These are phyloP conservation scores for Pyrrhia umbra DNA, from an alignment of 2,888 invertebrate genomes.

Conservation along the genomic window DNA sequence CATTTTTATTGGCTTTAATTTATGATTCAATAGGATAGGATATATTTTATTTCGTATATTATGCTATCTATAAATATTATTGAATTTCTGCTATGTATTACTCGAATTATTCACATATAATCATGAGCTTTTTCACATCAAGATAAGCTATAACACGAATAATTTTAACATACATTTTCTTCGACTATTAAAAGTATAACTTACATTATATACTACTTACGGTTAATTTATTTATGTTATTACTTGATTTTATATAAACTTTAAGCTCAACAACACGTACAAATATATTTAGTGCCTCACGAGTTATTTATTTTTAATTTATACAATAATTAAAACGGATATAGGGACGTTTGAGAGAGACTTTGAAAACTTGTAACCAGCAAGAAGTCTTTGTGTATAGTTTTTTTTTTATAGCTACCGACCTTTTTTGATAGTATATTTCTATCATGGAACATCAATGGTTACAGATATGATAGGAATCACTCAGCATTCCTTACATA, in stretches of 20 bases:
- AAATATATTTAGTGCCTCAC: constrained; percentile 68
- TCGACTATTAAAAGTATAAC: constrained; percentile 44
- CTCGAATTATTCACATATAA: constrained; percentile 23
- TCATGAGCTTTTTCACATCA: constrained; percentile 27
- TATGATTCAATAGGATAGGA: constrained; percentile 6
- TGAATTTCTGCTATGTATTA: constrained; percentile 17
- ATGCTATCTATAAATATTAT: constrained; percentile 21
- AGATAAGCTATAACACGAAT: constrained; percentile 34
- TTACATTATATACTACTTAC: constrained; percentile 36
- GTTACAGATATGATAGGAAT: too few species aligned
- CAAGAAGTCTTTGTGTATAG: neutral
- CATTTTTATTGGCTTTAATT: neutral
- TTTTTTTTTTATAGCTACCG: too few species aligned
- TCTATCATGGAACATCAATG: too few species aligned
- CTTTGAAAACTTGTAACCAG: constrained; percentile 32
- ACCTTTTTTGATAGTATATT: too few species aligned
- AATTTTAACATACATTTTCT: constrained; percentile 30
- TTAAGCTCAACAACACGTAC: constrained; percentile 68
- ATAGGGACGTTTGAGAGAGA: constrained; percentile 49
- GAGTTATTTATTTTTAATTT: constrained; percentile 37
- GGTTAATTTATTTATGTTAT: constrained; percentile 51
- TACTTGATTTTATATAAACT: constrained; percentile 57
- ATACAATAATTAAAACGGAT: constrained; percentile 41
- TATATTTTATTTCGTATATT: constrained; percentile 21
- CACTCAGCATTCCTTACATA: neutral